Evolutionary conservation across 2,888 invertebrate genomes (phyloP), one percentile per base, ranked within the genome.

Genomic region (Zelleria hepariella): DNA sequence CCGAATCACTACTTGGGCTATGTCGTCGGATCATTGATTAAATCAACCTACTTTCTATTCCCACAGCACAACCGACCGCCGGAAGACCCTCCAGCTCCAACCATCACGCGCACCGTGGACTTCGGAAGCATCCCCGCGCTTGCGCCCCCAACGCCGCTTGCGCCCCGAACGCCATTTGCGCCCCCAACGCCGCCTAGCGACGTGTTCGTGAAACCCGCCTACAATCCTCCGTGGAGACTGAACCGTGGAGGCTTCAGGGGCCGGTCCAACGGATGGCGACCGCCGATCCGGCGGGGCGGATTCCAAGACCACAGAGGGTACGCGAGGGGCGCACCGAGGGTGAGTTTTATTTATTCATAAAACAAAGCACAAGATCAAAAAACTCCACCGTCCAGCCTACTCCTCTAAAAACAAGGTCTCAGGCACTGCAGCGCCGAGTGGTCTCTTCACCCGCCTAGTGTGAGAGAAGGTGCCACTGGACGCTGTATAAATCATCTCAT

Each of bases 31-130:
- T n/a, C n/a, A n/a, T n/a, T n/a, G n/a, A n/a, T n/a, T n/a, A 32
- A 10, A 54, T 42, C 42, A 23, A 8, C 47, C 6, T 52, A 18
- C 55, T 48, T n/a, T 51, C 60, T 54, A 58, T 49, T 49, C n/a
- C 49, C 5, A n/a, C n/a, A 18, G 20, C 65, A 68, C 68, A 67
- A 63, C 59, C 68, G 68, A 62, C 24, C 65, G 1, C 1, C 6
- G 10, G 26, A 62, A 0, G 68, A 69, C 1, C 68, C 68, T 4
- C n/a, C n/a, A n/a, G n/a, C n/a, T n/a, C 65, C 66, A 0, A 58
- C 64, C 2, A 68, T 74, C 24, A 72, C 65, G 1, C 66, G 75
- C 56, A 73, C 70, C 0, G 63, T 74, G 23, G 67, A 74, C 62
- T 63, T 71, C 51, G 66, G 59, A 8, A n/a, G n/a, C 62, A 66